Percentiles rank a stretch among this genome's conserved stretches.
phyloP scores from a whole-genome alignment of 2,797 vertebrate species.

The Aphelocoma californica region DNA sequence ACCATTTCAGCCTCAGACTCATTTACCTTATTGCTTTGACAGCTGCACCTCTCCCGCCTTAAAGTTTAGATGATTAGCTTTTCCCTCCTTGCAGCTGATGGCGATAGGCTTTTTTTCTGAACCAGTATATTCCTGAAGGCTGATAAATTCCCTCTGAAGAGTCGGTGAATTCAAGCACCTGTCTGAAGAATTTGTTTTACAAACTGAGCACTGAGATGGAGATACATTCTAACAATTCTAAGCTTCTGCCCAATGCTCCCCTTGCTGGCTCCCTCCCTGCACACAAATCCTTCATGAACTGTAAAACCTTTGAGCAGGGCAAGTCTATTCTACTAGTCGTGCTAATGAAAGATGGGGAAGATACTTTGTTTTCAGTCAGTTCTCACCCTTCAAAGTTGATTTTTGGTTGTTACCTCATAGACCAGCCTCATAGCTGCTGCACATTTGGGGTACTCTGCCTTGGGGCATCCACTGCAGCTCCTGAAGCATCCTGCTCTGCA shows the following conservation, averaged over 20 bases:
- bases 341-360: background rate
- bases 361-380: background rate
- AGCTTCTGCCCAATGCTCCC: constrained; percentile 23
- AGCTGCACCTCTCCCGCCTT: constrained; percentile 78
- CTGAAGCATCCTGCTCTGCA: background rate
- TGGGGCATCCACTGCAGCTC: background rate
- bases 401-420: background rate
- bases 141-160: constrained; percentile 73
- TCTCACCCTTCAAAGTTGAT: background rate
- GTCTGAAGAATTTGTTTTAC: constrained; percentile 71
- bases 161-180: constrained; percentile 79
- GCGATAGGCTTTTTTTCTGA: constrained; percentile 54
- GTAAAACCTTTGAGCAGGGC: background rate
- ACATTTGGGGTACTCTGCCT: accelerated
- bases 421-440: accelerated
- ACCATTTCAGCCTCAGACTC: constrained; percentile 75
- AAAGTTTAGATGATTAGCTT: constrained; percentile 76
- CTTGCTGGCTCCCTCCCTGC: background rate
- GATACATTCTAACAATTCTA: constrained; percentile 64
- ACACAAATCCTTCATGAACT: constrained; percentile 22
- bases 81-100: constrained; percentile 76
- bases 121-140: constrained; percentile 74
- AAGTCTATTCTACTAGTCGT: background rate
- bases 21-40: constrained; percentile 82
- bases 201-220: constrained; percentile 55